Evolutionary conservation across 2,113 vertebrate genomes (phyloP).

Genomic region (Acinonyx jubatus): DNA sequence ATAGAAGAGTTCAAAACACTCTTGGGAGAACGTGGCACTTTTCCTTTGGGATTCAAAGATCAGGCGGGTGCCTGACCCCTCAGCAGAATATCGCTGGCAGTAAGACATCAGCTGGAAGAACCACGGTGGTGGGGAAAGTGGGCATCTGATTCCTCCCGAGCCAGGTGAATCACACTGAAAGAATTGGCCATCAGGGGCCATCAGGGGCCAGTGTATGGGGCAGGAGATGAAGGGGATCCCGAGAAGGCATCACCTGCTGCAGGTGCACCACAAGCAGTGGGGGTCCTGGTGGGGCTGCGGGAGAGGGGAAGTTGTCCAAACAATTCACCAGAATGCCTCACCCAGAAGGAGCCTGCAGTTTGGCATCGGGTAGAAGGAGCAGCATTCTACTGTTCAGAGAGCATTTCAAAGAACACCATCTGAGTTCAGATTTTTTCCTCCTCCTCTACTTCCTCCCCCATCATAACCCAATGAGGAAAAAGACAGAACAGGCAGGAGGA

Average conservation of each 20-base stretch:
- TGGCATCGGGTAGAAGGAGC: background rate
- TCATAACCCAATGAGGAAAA: background rate
- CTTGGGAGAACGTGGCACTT: background rate
- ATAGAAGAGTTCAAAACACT: background rate
- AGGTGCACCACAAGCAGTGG: background rate
- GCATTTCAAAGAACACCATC: background rate
- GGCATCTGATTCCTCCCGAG: background rate
- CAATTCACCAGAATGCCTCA: background rate
- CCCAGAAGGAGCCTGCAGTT: background rate
- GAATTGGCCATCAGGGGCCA: too few relatives aligned
- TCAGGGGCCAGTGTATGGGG: background rate
- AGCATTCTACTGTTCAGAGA: background rate
- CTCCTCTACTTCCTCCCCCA: background rate
- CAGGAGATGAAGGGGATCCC: background rate
- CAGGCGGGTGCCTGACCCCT: background rate
- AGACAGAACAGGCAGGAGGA: background rate
- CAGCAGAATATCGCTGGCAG: background rate
- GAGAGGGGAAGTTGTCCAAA: too few relatives aligned
- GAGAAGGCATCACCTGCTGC: background rate
- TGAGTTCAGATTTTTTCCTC: background rate
- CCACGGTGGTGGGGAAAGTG: background rate
- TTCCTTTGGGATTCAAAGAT: background rate
- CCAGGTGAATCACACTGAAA: background rate
- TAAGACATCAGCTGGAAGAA: background rate
- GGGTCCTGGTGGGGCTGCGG: too few relatives aligned